Base-by-base conservation (phyloP, 2,797 vertebrate genomes). In the Pitangus sulphuratus region DNA sequence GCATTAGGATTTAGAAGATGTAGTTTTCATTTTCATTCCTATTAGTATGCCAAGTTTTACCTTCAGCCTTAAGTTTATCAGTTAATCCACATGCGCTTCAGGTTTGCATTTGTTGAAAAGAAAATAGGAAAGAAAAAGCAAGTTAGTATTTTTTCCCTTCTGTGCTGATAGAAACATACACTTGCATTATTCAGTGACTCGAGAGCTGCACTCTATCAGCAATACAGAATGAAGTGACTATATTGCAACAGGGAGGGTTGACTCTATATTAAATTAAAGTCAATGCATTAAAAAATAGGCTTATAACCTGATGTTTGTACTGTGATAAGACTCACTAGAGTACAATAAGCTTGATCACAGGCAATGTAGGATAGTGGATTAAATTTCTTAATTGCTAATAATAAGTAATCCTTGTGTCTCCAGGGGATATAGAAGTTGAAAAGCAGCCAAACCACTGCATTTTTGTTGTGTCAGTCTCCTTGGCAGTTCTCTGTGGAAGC, bases 381-480 rank as follows among this genome's bases (percentile, higher is more conserved):
- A 79, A 81, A 94, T 94, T 94, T 93, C 58, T 10, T 96, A 94
- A 96, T 96, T 92, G 89, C 76, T 93, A 90, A 87, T 93, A 91
- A 84, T 91, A 95, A 96, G 92, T 95, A 94, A 95, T 95, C 79
- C 87, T 92, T 37, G 22, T 82, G 72, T 84, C 89, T 92, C 82
- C 54, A n/a, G 72, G 72, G 72, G 78, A 42, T 86, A 30, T 37
- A 62, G 50, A 88, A 62, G 71, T 86, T 96, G 90, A 93, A 94
- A 97, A 79, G 90, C 89, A 84, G 91, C 92, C 91, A 94, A 90
- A 82, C 70, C 37, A 58, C 77, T 78, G 86, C 80, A 62, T 92
- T 96, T 95, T 87, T 72, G 22, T 88, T 84, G 72, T 96, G 71
- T 83, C 91, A 72, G 65, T 81, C 82, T 95, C 65, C 69, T 88